A percentile compares a stretch with the other conserved stretches of the same genome.
Conservation (phyloP, 2,113 vertebrate species). For the Mugil cephalus region DNA sequence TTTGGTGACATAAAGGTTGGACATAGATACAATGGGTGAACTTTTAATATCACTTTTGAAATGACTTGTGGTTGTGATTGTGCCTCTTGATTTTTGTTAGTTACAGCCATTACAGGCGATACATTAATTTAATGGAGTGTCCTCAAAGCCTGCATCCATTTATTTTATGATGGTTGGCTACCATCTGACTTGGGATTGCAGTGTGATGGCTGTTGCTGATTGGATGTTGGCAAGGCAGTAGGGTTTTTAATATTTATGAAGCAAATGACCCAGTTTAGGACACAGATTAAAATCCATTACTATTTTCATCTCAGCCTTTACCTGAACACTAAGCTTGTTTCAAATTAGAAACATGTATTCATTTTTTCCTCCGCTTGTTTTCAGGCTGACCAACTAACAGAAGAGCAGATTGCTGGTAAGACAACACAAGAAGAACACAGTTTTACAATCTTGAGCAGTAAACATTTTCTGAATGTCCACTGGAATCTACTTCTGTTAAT, state of each 20-base stretch:
- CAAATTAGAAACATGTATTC: not conserved
- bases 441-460: not conserved
- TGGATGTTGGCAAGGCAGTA: not conserved
- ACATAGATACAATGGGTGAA: not conserved
- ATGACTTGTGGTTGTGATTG: not conserved
- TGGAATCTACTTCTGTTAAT: not conserved
- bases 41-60: not conserved
- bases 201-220: not conserved
- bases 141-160: not conserved
- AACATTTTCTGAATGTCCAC: rapidly evolving
- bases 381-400: constrained; percentile 97
- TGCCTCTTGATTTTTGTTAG: not conserved
- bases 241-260: not conserved
- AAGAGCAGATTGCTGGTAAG: constrained; percentile 99
- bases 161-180: not conserved
- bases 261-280: not conserved
- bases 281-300: too few species aligned
- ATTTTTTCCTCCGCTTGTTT: not conserved
- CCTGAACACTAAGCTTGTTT: not conserved
- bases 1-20: constrained; percentile 80
- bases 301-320: not conserved
- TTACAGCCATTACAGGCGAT: not conserved
- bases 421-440: not conserved
- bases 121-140: not conserved
- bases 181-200: not conserved